These are phyloP conservation scores for Battus philenor DNA, from an alignment of 1,140 invertebrate species.

Conservation along the genomic window DNA sequence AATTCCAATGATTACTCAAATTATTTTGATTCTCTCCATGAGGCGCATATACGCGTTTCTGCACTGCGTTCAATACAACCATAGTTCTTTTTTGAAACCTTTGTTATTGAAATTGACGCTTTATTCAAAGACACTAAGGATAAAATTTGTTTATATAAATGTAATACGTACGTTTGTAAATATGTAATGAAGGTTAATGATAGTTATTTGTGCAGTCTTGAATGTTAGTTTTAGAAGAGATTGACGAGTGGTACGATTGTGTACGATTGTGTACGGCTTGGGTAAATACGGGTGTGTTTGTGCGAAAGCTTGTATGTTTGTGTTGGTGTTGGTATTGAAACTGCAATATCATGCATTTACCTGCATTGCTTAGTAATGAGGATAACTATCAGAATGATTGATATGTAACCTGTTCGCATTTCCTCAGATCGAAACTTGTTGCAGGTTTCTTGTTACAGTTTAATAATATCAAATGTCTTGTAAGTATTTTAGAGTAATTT, in stretches of 20 bases:
- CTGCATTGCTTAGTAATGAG: conserved; percentile 11
- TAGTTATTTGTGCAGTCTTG: conserved; percentile 15
- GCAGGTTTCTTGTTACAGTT: too few species aligned
- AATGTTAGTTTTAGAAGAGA: conserved; percentile 16
- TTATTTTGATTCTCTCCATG: conserved; percentile 8
- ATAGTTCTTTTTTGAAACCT: not conserved
- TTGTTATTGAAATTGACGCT: not conserved
- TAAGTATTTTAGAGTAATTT: too few species aligned
- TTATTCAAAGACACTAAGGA: not conserved
- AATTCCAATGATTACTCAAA: conserved; percentile 11
- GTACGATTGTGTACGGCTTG: not conserved
- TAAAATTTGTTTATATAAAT: not conserved
- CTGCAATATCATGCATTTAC: conserved; percentile 8
- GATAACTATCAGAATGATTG: not conserved
- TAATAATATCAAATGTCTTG: too few species aligned
- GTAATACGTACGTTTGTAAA: not conserved
- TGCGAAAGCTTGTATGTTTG: conserved; percentile 10
- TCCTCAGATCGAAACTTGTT: too few species aligned
- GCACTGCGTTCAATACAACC: not conserved
- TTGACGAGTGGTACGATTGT: conserved; percentile 2
- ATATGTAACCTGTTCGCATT: too few species aligned
- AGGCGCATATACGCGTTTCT: not conserved
- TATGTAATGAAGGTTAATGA: conserved; percentile 13
- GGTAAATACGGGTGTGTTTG: conserved; percentile 4
- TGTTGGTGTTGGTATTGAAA: conserved; percentile 4